phyloP scores from a whole-genome alignment of 1,140 invertebrate species.

The Lepidurus couesii region DNA sequence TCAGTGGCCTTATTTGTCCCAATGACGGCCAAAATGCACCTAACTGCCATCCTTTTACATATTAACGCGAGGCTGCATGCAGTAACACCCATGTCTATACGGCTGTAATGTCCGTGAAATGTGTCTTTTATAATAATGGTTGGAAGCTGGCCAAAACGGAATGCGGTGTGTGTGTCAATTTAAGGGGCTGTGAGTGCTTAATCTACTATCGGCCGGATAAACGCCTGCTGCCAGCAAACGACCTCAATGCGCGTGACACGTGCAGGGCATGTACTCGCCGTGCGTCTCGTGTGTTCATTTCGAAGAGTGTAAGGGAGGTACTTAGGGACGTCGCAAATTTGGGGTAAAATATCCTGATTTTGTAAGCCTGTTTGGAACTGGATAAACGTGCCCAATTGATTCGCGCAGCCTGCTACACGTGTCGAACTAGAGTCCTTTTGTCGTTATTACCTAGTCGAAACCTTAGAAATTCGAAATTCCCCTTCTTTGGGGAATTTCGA shows the following conservation, averaged over 20 bases:
- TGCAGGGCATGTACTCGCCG: not conserved
- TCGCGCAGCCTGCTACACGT: not conserved
- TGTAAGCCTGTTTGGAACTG: not conserved
- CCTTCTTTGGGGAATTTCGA: not conserved
- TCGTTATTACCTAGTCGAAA: not conserved
- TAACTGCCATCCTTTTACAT: too few species aligned
- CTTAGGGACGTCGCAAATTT: not conserved
- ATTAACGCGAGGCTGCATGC: too few species aligned
- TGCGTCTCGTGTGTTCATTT: conserved; percentile 10
- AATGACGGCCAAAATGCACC: too few species aligned
- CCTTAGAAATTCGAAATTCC: too few species aligned
- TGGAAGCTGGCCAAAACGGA: not conserved
- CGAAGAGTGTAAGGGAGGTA: not conserved
- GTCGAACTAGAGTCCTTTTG: not conserved
- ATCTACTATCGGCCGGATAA: not conserved
- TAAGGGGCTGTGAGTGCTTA: not conserved
- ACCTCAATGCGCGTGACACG: not conserved
- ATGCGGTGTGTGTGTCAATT: not conserved
- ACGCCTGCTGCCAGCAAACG: not conserved
- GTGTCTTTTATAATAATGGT: not conserved
- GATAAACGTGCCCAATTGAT: conserved; percentile 1
- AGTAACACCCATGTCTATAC: too few species aligned
- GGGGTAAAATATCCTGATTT: conserved; percentile 12
- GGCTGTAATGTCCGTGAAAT: not conserved
- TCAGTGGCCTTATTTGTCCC: too few species aligned